phyloP scores from a whole-genome alignment of 2,113 vertebrate species.

The Pterophyllum scalare region DNA sequence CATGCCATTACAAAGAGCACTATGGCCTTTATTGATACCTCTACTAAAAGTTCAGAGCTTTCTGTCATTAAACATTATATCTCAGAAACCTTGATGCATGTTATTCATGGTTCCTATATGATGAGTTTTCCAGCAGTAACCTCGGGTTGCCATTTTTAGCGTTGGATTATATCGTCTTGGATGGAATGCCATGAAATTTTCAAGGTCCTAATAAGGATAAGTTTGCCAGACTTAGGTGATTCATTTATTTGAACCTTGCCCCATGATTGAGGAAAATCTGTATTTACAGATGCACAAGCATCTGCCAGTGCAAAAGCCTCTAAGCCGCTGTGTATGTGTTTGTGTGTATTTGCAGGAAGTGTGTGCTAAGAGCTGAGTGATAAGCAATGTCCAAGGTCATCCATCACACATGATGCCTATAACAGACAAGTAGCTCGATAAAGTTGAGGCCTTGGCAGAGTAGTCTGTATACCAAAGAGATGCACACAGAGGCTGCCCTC shows the following conservation, averaged over 20 bases:
- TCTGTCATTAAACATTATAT: neutral
- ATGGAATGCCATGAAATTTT: neutral
- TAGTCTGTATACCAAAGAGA: slow-evolving; percentile 14
- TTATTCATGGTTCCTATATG: neutral
- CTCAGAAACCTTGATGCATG: neutral
- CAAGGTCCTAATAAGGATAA: neutral
- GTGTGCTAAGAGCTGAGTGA: neutral
- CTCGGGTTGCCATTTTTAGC: neutral
- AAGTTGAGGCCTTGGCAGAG: neutral
- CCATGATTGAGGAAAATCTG: neutral
- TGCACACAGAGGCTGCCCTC: neutral
- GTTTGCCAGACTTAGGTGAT: neutral
- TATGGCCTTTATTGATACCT: neutral
- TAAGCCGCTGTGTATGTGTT: neutral
- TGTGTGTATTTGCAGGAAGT: neutral
- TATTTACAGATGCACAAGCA: too few relatives aligned
- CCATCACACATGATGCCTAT: slow-evolving; percentile 10
- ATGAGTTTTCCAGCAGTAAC: neutral
- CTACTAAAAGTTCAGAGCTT: neutral
- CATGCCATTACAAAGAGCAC: neutral
- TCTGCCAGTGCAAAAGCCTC: neutral
- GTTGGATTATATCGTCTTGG: neutral
- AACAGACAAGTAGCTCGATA: slow-evolving; percentile 16
- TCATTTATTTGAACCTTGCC: neutral
- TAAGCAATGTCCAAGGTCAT: slow-evolving; percentile 18